These are phyloP conservation scores for Bimastos eiseni DNA, from an alignment of 2,888 invertebrate species.

Conservation along the genomic window DNA sequence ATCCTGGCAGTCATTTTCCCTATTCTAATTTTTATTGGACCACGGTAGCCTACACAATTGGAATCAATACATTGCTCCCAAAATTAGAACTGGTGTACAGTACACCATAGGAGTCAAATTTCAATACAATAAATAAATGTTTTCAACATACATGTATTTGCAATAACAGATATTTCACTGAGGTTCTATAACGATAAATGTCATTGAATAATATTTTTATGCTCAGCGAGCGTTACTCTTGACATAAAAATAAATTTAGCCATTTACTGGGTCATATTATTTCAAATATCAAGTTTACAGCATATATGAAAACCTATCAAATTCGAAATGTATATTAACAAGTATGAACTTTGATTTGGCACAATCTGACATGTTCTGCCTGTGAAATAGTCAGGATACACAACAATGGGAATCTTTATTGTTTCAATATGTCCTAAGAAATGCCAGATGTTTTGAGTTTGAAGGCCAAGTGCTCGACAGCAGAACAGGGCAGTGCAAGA, in stretches of 20 bases:
- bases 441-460: neutral
- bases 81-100: neutral
- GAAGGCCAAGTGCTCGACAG: constrained; percentile 43
- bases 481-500: constrained; percentile 49
- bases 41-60: neutral
- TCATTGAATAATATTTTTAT: neutral
- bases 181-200: neutral
- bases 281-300: neutral
- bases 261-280: neutral
- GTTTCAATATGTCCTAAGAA: neutral
- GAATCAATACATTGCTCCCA: neutral
- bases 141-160: neutral
- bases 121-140: neutral
- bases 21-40: neutral
- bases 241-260: neutral
- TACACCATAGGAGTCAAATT: neutral
- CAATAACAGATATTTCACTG: neutral
- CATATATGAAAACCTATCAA: neutral
- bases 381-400: neutral
- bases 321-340: neutral
- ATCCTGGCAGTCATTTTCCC: neutral
- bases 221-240: neutral
- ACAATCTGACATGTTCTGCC: neutral
- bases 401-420: neutral
- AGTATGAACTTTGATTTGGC: neutral